phyloP scores from a whole-genome alignment of 2,113 vertebrate species.

The Ovis canadensis region DNA sequence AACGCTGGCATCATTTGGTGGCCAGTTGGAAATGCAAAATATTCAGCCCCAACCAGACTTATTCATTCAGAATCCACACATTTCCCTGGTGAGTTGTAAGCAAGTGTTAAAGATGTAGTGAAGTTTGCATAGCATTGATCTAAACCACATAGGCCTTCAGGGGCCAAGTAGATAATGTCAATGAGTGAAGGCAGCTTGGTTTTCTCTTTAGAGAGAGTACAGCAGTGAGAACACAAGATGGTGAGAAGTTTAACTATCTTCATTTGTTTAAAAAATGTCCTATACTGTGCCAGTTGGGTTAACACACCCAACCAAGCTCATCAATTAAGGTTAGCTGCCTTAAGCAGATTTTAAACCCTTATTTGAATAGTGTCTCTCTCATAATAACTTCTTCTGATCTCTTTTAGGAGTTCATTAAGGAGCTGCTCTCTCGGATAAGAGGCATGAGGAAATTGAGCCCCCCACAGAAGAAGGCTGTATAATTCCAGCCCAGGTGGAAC shows the following conservation, averaged over 20 bases:
- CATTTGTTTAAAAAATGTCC: not conserved
- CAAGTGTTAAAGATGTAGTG: not conserved
- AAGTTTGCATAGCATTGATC: not conserved
- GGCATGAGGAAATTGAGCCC: conserved; percentile 97
- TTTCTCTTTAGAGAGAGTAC: not conserved
- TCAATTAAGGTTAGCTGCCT: not conserved
- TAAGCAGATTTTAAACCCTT: not conserved
- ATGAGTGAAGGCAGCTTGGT: not conserved
- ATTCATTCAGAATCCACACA: not conserved
- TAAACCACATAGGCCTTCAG: not conserved
- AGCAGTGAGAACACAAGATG: not conserved
- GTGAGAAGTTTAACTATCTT: not conserved
- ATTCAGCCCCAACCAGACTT: not conserved
- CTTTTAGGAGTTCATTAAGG: conserved; percentile 91
- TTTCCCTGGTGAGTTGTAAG: too few species aligned
- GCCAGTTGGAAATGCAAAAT: not conserved
- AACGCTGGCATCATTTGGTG: not conserved
- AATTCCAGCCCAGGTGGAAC: conserved; percentile 72
- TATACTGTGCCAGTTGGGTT: not conserved
- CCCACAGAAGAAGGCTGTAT: conserved; percentile 94
- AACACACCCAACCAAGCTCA: not conserved
- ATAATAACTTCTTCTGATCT: conserved; percentile 58
- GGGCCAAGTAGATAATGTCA: not conserved
- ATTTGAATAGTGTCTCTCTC: not conserved
- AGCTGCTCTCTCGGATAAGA: conserved; percentile 94